Base-by-base conservation (phyloP, 2,797 vertebrate genomes). In the Garrulus glandarius region DNA sequence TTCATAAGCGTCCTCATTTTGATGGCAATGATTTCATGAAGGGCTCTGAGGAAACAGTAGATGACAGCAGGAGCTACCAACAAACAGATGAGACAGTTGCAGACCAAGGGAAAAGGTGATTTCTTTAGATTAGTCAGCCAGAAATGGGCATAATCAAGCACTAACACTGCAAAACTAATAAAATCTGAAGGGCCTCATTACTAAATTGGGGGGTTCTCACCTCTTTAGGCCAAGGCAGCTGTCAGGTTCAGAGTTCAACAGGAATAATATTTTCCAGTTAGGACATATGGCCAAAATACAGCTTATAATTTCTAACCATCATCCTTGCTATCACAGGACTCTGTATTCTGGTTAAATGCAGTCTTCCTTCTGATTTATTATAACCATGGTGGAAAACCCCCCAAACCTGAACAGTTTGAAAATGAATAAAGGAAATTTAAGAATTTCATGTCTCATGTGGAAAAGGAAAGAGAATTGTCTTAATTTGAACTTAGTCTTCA, bases 371-470 rank as follows among this genome's bases (percentile, higher is more conserved):
- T 67, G 53, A 60, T 59, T 83, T 81, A 34, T 49, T 59, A 8
- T 10, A 47, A 44, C 11, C n/a, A 1, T 11, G 13, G 23, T 0
- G 3, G 10, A 17, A 70, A 64, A 27, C 13, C 1, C 1, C 3
- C 3, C 24, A 41, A 60, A 39, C 9, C 26, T 47, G 52, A 68
- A 56, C 7, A n/a, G 27, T n/a, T 37, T 82, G 41, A 76, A 94
- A 84, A 87, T 34, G 0, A 57, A 44, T 29, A 56, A 72, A 72
- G 15, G 34, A 80, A 79, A 76, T 74, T 32, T n/a, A 32, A 53
- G 22, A 39, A 41, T 49, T 79, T 81, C 3, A 21, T 65, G 4
- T 56, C 52, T 82, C 10, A 26, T 9, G 29, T 32, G 13, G 39
- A 72, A 79, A 79, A 50, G 9, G 16, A 47, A 80, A 69, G 32